phyloP scores from a whole-genome alignment of 2,797 vertebrate genomes.

The Vipera latastei region DNA sequence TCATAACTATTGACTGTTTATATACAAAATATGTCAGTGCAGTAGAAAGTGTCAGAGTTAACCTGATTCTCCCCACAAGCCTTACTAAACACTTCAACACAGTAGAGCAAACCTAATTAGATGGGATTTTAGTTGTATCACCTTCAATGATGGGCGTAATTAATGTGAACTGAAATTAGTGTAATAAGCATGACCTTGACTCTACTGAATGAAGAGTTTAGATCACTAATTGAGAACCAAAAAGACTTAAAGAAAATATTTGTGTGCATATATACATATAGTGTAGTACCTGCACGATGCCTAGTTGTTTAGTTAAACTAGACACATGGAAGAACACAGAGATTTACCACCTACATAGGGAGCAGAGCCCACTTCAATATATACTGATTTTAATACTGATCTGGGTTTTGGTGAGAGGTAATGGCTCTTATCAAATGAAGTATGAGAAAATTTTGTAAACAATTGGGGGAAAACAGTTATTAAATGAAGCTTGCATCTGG shows the following conservation, averaged over 20 bases:
- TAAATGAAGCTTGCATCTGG: background rate
- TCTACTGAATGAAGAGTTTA: slow-evolving; percentile 37
- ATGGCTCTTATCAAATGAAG: background rate
- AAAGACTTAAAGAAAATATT: slow-evolving; percentile 23
- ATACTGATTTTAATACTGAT: background rate
- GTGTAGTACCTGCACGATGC: background rate
- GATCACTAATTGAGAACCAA: slow-evolving; percentile 27
- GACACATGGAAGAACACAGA: background rate
- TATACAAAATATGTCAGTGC: slow-evolving; percentile 47
- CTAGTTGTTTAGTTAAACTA: background rate
- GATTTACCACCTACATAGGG: background rate
- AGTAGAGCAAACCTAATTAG: slow-evolving; percentile 60
- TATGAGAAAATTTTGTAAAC: background rate
- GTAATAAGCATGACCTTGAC: slow-evolving; percentile 60
- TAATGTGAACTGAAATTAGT: slow-evolving; percentile 57
- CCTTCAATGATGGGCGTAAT: slow-evolving; percentile 60
- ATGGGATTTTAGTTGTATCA: slow-evolving; percentile 60
- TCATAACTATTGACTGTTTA: slow-evolving; percentile 31
- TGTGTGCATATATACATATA: background rate
- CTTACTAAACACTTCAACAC: slow-evolving; percentile 59
- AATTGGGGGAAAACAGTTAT: background rate
- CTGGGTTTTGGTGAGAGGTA: background rate
- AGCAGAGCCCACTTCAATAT: background rate
- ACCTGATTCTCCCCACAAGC: slow-evolving; percentile 45
- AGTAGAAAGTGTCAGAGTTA: slow-evolving; percentile 59